These are phyloP conservation scores for Barbus barbus DNA, from an alignment of 2,113 vertebrate species.

Conservation along the genomic window DNA sequence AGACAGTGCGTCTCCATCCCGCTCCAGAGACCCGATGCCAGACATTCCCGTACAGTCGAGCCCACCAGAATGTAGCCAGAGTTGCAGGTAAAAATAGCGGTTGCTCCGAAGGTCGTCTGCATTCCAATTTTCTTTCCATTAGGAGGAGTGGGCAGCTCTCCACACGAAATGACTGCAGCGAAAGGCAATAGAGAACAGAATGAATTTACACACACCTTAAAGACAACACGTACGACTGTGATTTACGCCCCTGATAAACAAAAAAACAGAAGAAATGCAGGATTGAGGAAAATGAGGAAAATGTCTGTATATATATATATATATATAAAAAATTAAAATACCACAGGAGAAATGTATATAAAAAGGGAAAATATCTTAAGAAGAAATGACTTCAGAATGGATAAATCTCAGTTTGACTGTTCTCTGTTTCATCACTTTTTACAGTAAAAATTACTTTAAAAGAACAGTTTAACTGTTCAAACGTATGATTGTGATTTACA, in stretches of 20 bases:
- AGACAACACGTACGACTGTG: slow-evolving; percentile 44
- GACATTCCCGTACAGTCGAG: slow-evolving; percentile 89
- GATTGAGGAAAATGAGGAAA: not conserved
- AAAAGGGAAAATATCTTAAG: too few relatives aligned
- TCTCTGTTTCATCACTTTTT: too few relatives aligned
- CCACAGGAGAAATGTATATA: too few relatives aligned
- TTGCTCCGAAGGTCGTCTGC: slow-evolving; percentile 90
- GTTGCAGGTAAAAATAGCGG: slow-evolving; percentile 94
- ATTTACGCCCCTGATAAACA: slow-evolving; percentile 59
- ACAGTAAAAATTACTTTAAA: too few relatives aligned
- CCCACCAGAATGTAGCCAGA: slow-evolving; percentile 89
- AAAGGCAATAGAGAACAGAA: slow-evolving; percentile 59
- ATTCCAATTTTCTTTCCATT: slow-evolving; percentile 98
- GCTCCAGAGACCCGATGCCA: slow-evolving; percentile 95
- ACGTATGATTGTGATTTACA: too few relatives aligned
- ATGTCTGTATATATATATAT: too few relatives aligned
- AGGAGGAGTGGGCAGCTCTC: slow-evolving; percentile 87
- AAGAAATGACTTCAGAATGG: too few relatives aligned
- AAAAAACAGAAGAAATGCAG: not conserved
- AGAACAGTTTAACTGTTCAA: too few relatives aligned
- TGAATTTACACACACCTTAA: slow-evolving; percentile 53
- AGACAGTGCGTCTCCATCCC: slow-evolving; percentile 88
- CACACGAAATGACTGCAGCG: slow-evolving; percentile 91
- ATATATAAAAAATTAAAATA: too few relatives aligned
- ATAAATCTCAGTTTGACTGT: too few relatives aligned